These are phyloP conservation scores for Semotilus atromaculatus DNA, from an alignment of 2,797 vertebrate species.

Conservation along the genomic window DNA sequence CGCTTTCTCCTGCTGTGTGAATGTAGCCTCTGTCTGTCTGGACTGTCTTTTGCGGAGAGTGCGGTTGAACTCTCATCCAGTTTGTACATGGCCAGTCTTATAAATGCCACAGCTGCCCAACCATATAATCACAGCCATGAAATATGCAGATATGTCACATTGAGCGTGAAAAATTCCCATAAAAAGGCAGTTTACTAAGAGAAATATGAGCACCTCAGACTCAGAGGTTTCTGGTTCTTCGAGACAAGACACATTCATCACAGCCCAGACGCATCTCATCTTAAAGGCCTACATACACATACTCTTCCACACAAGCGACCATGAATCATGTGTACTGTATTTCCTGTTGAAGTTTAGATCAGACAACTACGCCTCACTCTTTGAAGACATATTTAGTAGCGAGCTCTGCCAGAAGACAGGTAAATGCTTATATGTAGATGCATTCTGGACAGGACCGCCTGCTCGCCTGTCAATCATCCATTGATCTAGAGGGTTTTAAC, in stretches of 20 bases:
- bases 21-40: neutral
- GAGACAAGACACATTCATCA: constrained; percentile 4
- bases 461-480: neutral
- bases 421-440: neutral
- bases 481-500: no score
- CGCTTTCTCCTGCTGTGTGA: neutral
- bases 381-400: neutral
- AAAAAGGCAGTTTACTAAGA: constrained; percentile 28
- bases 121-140: constrained; percentile 42
- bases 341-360: neutral
- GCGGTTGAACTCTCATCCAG: constrained; percentile 44
- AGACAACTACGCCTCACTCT: neutral
- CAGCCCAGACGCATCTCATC: neutral
- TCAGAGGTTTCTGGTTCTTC: constrained; percentile 21
- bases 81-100: constrained; percentile 38
- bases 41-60: constrained; percentile 38
- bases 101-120: constrained; percentile 36
- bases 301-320: neutral
- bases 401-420: neutral
- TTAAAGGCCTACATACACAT: neutral
- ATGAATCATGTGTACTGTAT: neutral
- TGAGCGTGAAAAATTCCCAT: constrained; percentile 24
- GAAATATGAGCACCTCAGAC: constrained; percentile 36
- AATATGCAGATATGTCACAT: constrained; percentile 44
- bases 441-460: neutral